Evolutionary conservation across 2,888 invertebrate genomes (phyloP).

Genomic region (Heliconius erato): DNA sequence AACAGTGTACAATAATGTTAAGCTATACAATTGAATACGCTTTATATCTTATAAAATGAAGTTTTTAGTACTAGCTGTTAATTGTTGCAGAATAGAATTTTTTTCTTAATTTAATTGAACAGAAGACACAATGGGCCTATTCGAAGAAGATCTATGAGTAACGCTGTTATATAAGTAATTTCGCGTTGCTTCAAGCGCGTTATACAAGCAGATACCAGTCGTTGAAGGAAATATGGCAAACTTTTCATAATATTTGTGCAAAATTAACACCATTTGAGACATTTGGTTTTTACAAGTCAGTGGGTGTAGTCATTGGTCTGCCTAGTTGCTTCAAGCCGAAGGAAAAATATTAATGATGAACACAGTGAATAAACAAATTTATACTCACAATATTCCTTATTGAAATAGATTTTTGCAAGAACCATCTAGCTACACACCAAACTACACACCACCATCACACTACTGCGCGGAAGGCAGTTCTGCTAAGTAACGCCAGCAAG

Average conservation of each 20-base stretch:
- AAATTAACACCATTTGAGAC: neutral
- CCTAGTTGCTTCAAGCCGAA: neutral
- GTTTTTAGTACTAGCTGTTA: neutral
- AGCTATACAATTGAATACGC: neutral
- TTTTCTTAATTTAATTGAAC: neutral
- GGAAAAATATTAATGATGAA: neutral
- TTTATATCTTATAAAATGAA: neutral
- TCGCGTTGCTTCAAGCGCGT: neutral
- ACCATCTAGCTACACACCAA: no score
- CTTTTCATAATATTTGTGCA: neutral
- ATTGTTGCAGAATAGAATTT: no score
- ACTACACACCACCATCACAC: no score
- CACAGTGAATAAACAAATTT: neutral
- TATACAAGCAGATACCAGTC: neutral
- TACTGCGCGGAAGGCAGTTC: no score
- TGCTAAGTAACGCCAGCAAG: no score
- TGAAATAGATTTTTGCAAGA: no score
- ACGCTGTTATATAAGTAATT: neutral
- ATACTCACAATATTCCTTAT: no score
- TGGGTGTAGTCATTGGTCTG: neutral
- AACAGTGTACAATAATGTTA: neutral
- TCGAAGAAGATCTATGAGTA: neutral
- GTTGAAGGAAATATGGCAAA: neutral
- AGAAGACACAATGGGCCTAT: neutral
- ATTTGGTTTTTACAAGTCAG: conserved; percentile 3